phyloP scores from a whole-genome alignment of 1,140 invertebrate species.

The Leptinotarsa lineolata region DNA sequence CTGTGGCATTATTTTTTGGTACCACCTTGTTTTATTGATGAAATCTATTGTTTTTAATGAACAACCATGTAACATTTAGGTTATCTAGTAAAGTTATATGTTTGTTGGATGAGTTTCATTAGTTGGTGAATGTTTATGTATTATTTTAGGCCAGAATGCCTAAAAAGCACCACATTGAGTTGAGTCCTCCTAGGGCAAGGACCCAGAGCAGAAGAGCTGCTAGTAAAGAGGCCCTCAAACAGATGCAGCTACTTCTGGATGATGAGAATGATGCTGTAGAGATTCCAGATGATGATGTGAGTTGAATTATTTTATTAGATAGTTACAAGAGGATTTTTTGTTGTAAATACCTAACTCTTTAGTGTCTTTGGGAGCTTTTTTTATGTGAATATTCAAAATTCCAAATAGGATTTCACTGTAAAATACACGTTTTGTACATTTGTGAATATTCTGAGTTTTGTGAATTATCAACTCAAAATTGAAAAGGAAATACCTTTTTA shows the following conservation, averaged over 20 bases:
- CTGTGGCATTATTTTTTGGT: neutral
- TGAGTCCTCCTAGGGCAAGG: conserved; percentile 30
- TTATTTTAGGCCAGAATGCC: conserved; percentile 25
- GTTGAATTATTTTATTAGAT: conserved; percentile 13
- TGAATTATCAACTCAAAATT: too few species aligned
- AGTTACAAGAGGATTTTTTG: too few species aligned
- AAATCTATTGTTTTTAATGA: neutral
- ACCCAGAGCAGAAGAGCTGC: conserved; percentile 47
- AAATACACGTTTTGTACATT: too few species aligned
- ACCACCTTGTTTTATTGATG: conserved; percentile 4
- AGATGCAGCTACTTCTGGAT: conserved; percentile 50
- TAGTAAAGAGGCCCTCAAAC: conserved; percentile 52
- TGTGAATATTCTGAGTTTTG: too few species aligned
- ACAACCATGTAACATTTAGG: neutral
- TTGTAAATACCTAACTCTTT: too few species aligned
- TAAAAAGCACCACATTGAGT: conserved; percentile 28
- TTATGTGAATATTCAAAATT: too few species aligned
- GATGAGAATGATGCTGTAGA: conserved; percentile 44
- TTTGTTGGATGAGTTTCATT: too few species aligned
- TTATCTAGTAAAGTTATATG: neutral
- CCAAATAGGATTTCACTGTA: too few species aligned
- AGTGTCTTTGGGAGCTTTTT: too few species aligned
- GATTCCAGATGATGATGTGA: conserved; percentile 49
- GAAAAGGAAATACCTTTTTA: too few species aligned
- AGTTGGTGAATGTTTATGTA: neutral